These are phyloP conservation scores for Anolis apletophallus DNA, from an alignment of 2,797 vertebrate species.

Conservation along the genomic window DNA sequence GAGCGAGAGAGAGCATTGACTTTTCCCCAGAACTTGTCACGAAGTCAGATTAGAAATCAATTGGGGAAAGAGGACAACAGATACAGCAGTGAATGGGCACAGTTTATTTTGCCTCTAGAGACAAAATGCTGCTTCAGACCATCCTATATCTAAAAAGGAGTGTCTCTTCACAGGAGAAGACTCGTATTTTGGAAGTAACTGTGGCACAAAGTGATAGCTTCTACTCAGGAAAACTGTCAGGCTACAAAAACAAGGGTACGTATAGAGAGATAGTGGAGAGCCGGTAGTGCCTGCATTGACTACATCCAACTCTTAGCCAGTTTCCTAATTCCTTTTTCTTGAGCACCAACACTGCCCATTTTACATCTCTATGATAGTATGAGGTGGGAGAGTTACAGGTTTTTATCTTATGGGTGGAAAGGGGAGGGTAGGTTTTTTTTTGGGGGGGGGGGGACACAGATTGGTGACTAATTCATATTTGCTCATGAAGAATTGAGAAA, in stretches of 20 bases:
- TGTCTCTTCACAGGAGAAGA: conserved; percentile 38
- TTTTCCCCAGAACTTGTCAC: conserved; percentile 28
- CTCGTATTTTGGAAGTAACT: conserved; percentile 26
- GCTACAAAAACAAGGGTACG: conserved; percentile 71
- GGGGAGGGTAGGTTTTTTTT: conserved; percentile 52
- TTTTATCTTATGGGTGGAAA: conserved; percentile 69
- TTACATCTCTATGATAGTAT: conserved; percentile 26
- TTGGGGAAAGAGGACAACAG: conserved; percentile 6
- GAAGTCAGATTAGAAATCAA: conserved; percentile 16
- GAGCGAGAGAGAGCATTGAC: conserved; percentile 38
- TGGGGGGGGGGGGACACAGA: conserved; percentile 54
- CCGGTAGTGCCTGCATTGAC: conserved; percentile 65
- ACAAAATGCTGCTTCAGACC: conserved; percentile 24
- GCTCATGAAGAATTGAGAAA: conserved; percentile 33
- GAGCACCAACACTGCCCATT: conserved; percentile 64
- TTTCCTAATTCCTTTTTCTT: conserved; percentile 41
- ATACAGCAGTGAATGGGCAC: neutral
- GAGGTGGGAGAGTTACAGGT: conserved; percentile 57
- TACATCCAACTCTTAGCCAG: conserved; percentile 55
- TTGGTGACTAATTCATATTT: conserved; percentile 58
- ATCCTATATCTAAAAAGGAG: conserved; percentile 26
- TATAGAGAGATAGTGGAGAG: conserved; percentile 56
- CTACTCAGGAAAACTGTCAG: conserved; percentile 78
- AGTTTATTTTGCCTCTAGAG: conserved; percentile 55
- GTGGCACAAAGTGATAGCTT: conserved; percentile 69